Percentiles rank a stretch among this genome's conserved stretches.
phyloP scores from a whole-genome alignment of 92 coral and sea anemone genomes.

The Zoanthus solanderi region DNA sequence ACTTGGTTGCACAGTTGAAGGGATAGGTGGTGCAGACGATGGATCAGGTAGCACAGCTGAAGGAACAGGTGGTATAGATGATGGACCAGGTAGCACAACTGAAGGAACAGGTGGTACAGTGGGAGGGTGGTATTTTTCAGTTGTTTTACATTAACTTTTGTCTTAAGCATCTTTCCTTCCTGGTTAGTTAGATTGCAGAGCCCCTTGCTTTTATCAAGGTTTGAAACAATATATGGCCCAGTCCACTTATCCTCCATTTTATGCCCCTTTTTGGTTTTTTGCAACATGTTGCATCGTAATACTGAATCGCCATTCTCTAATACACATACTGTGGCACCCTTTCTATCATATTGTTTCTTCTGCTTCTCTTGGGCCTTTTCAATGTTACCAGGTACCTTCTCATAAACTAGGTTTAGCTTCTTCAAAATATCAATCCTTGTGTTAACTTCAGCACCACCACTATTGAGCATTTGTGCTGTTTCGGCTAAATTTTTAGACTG shows the following conservation, averaged over 20 bases:
- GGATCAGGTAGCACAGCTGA: neutral
- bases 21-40: neutral
- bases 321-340: neutral
- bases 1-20: neutral
- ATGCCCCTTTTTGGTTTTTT: conserved; percentile 37
- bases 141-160: conserved; percentile 32
- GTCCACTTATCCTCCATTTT: conserved; percentile 54
- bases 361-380: conserved; percentile 46
- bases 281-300: conserved; percentile 47
- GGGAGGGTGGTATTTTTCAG: conserved; percentile 25
- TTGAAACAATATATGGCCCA: conserved; percentile 33
- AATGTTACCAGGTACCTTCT: conserved; percentile 23
- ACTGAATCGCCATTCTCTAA: conserved; percentile 20
- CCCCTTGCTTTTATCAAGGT: conserved; percentile 37
- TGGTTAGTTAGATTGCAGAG: conserved; percentile 28
- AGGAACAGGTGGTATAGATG: neutral
- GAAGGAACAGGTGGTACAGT: conserved; percentile 8
- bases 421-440: neutral
- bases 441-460: neutral
- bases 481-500: neutral
- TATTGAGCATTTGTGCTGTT: neutral
- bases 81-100: no score
- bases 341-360: conserved; percentile 4
- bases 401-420: neutral
- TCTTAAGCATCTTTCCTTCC: conserved; percentile 19